These are phyloP conservation scores for Tetraodon nigroviridis DNA, from an alignment of 2,113 vertebrate genomes.

Conservation along the genomic window DNA sequence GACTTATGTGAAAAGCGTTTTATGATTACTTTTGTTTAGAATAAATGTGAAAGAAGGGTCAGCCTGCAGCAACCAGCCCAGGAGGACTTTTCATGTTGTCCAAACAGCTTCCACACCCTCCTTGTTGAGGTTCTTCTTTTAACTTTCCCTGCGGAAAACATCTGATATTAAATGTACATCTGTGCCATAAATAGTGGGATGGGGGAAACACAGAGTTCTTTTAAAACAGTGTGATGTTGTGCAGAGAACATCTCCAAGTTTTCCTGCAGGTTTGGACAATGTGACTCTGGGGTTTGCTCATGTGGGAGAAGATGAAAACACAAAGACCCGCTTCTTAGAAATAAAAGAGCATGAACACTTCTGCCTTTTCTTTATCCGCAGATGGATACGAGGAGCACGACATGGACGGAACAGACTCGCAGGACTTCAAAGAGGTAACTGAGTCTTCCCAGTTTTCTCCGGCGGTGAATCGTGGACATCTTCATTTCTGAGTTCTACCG, in stretches of 20 bases:
- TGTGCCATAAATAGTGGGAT: not conserved
- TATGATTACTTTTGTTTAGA: no score
- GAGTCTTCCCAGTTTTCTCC: no score
- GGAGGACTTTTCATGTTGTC: no score
- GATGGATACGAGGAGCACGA: conserved; percentile 64
- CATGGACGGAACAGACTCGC: conserved; percentile 59
- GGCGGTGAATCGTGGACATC: no score
- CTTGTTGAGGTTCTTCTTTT: no score
- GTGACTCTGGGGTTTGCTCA: not conserved
- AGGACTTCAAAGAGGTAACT: conserved; percentile 69
- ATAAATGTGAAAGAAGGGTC: no score
- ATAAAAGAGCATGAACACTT: not conserved
- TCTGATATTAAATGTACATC: not conserved
- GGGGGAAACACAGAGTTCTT: no score
- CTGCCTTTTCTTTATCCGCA: conserved; percentile 17
- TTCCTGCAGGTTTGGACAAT: not conserved
- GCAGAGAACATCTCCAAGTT: not conserved
- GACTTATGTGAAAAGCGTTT: no score
- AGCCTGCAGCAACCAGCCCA: no score
- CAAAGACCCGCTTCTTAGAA: not conserved
- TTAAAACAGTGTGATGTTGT: no score
- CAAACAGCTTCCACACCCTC: no score
- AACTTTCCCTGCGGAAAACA: no score
- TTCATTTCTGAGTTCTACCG: not conserved
- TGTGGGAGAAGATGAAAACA: not conserved